Percentiles rank a stretch among this genome's conserved stretches.
These are phyloP conservation scores for Eutrigla gurnardus DNA, from an alignment of 2,797 vertebrate species.

Conservation along the genomic window DNA sequence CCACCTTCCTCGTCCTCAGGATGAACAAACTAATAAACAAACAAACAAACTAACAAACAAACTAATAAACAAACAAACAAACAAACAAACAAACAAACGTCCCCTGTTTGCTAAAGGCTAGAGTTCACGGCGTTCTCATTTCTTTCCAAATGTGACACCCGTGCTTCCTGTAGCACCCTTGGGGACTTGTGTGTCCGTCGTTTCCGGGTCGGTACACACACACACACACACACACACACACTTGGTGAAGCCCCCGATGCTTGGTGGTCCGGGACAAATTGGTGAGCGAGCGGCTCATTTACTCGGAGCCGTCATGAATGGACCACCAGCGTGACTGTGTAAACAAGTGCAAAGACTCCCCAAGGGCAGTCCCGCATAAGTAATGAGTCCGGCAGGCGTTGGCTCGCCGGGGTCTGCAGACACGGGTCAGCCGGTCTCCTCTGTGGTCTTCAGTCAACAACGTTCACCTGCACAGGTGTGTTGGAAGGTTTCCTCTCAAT, in stretches of 20 bases:
- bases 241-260: constrained; percentile 68
- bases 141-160: constrained; percentile 64
- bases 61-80: too few relatives aligned
- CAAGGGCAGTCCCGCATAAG: constrained; percentile 83
- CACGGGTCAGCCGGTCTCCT: constrained; percentile 79
- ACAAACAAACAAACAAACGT: constrained; percentile 51
- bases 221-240: constrained; percentile 22
- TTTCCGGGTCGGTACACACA: constrained; percentile 69
- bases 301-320: constrained; percentile 79
- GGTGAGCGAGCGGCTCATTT: constrained; percentile 84
- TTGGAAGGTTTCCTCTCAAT: too few relatives aligned
- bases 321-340: constrained; percentile 77
- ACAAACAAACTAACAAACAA: constrained; percentile 56
- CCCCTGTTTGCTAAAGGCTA: constrained; percentile 53
- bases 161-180: constrained; percentile 57
- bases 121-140: constrained; percentile 50
- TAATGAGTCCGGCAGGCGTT: constrained; percentile 78
- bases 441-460: constrained; percentile 77
- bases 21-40: constrained; percentile 53
- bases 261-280: constrained; percentile 81
- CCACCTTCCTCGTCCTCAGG: constrained; percentile 58
- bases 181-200: constrained; percentile 67
- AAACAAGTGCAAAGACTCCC: constrained; percentile 82
- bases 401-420: constrained; percentile 67
- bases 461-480: constrained; percentile 71